Evolutionary conservation across 2,113 vertebrate species (phyloP).

Genomic region (Cephalopholis sonnerati): DNA sequence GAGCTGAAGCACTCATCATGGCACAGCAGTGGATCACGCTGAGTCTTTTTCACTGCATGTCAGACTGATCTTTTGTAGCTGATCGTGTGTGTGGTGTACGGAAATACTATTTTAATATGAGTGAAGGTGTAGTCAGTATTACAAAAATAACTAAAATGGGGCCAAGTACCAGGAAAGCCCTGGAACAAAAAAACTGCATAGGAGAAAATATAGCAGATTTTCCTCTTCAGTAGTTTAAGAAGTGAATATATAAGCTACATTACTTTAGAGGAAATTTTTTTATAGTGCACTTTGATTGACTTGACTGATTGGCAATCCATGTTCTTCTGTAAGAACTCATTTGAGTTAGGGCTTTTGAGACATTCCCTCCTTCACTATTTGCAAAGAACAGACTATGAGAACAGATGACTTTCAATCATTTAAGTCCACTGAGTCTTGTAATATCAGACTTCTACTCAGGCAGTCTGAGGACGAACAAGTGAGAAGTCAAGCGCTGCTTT

Average conservation of each 20-base stretch:
- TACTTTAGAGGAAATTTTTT: not conserved
- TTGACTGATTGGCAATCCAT: conserved; percentile 15
- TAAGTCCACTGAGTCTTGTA: conserved; percentile 32
- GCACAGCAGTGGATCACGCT: conserved; percentile 38
- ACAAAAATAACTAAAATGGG: not conserved
- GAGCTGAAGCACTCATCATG: conserved; percentile 41
- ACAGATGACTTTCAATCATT: conserved; percentile 39
- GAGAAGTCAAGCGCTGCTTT: not conserved
- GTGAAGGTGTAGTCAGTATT: not conserved
- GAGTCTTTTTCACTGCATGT: conserved; percentile 32
- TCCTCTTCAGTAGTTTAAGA: not conserved
- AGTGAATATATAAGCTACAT: not conserved
- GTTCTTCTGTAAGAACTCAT: conserved; percentile 5
- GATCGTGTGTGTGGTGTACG: conserved; percentile 14
- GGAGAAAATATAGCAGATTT: not conserved
- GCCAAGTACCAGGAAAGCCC: not conserved
- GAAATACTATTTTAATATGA: conserved; percentile 5
- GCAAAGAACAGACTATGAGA: conserved; percentile 24
- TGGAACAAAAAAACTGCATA: not conserved
- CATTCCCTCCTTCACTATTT: conserved; percentile 10
- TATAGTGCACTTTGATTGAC: not conserved
- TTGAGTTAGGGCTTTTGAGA: conserved; percentile 21
- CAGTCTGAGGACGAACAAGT: conserved; percentile 4
- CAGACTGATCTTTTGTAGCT: conserved; percentile 38
- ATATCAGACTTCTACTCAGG: conserved; percentile 1